phyloP scores from a whole-genome alignment of 2,888 invertebrate species.

The Ommatoiulus sabulosus region DNA sequence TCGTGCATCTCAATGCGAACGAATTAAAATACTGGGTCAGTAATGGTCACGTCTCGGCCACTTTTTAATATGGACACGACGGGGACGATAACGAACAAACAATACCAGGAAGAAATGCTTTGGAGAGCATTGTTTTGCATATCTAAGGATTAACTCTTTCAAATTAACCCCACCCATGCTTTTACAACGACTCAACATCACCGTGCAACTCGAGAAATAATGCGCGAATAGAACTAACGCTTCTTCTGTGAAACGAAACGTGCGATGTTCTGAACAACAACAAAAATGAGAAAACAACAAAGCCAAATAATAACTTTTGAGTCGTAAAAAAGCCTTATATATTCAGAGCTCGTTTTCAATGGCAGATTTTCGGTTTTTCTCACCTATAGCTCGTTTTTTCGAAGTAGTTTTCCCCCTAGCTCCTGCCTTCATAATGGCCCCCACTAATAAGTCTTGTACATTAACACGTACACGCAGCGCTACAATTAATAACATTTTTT shows the following conservation, averaged over 20 bases:
- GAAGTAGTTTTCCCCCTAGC: background rate
- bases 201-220: background rate
- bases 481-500: constrained; percentile 37
- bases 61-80: constrained; percentile 10
- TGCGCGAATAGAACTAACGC: background rate
- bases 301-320: background rate
- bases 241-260: background rate
- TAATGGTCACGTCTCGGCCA: constrained; percentile 40
- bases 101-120: constrained; percentile 45
- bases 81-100: constrained; percentile 36
- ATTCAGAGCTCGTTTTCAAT: background rate
- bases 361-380: background rate
- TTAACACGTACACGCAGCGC: background rate
- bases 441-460: constrained; percentile 15
- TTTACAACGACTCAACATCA: background rate
- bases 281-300: background rate
- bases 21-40: constrained; percentile 45
- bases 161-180: background rate
- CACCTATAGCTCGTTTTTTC: background rate
- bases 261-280: background rate
- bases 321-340: background rate
- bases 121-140: constrained; percentile 28
- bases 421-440: background rate
- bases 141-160: constrained; percentile 7
- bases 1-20: background rate